A percentile compares a stretch with the other conserved stretches of the same genome.
Evolutionary conservation across 2,888 invertebrate species (phyloP).

Genomic region (Xylota sylvarum): DNA sequence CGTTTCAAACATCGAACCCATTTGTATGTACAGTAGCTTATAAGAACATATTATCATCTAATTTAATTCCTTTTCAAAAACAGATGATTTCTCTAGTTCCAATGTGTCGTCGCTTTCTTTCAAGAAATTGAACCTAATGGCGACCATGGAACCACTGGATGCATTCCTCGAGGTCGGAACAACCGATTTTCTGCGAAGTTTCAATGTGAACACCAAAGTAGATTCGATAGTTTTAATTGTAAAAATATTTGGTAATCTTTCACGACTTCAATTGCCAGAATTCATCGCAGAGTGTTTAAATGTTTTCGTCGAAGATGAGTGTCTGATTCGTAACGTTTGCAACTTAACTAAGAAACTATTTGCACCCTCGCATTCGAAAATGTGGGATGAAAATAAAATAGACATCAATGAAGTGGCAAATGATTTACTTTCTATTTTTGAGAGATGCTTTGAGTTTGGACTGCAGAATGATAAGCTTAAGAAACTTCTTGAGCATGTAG

Average conservation of each 20-base stretch:
- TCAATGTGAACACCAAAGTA: slow-evolving; percentile 79
- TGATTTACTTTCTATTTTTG: slow-evolving; percentile 55
- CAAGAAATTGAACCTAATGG: slow-evolving; percentile 65
- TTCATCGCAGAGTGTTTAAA: slow-evolving; percentile 79
- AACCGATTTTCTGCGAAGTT: slow-evolving; percentile 78
- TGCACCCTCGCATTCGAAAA: slow-evolving; percentile 58
- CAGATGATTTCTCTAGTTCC: slow-evolving; percentile 56
- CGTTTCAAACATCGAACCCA: slow-evolving; percentile 64
- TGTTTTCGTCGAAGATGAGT: slow-evolving; percentile 78
- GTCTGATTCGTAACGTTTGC: slow-evolving; percentile 79
- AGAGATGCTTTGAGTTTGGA: slow-evolving; percentile 42
- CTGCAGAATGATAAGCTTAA: slow-evolving; percentile 81
- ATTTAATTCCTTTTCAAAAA: not conserved
- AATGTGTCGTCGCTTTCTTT: slow-evolving; percentile 46
- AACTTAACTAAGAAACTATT: slow-evolving; percentile 78
- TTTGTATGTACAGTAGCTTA: slow-evolving; percentile 39
- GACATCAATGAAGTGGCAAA: slow-evolving; percentile 45
- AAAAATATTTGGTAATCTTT: slow-evolving; percentile 78
- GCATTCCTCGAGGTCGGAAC: slow-evolving; percentile 79
- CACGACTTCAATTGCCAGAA: slow-evolving; percentile 80
- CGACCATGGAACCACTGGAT: slow-evolving; percentile 79
- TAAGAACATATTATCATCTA: not conserved
- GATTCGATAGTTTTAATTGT: slow-evolving; percentile 79
- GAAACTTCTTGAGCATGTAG: slow-evolving; percentile 60
- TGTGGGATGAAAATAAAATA: slow-evolving; percentile 60